A percentile compares a stretch with the other conserved stretches of the same genome.
These are phyloP conservation scores for Rhinichthys osculus DNA, from an alignment of 2,797 vertebrate genomes.

Conservation along the genomic window DNA sequence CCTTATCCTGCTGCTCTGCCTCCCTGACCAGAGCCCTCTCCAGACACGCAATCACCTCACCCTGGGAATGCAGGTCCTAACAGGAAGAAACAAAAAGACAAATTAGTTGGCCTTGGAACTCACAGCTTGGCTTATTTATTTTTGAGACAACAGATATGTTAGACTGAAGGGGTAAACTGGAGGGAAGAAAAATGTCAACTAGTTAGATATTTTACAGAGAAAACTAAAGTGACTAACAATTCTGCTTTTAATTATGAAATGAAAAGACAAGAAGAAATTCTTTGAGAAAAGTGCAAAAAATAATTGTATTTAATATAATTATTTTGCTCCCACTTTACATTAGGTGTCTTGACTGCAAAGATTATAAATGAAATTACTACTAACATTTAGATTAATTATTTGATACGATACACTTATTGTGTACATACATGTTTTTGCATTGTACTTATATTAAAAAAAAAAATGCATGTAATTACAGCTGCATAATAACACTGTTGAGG, in stretches of 20 bases:
- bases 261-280: neutral
- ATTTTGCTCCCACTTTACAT: no score
- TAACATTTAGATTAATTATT: no score
- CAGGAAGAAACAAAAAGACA: neutral
- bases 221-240: neutral
- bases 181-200: neutral
- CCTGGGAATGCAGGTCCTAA: constrained; percentile 96
- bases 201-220: neutral
- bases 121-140: neutral
- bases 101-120: neutral
- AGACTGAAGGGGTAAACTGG: neutral
- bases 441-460: no score
- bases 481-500: no score
- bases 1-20: constrained; percentile 82
- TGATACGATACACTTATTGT: no score
- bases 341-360: no score
- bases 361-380: no score
- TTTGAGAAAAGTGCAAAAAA: neutral
- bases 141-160: neutral
- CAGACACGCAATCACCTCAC: constrained; percentile 94
- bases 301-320: neutral
- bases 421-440: no score
- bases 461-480: no score
- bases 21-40: constrained; percentile 92
- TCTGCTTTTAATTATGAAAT: neutral